Conservation (phyloP, 2,888 invertebrate species). For the Apoderus coryli region DNA sequence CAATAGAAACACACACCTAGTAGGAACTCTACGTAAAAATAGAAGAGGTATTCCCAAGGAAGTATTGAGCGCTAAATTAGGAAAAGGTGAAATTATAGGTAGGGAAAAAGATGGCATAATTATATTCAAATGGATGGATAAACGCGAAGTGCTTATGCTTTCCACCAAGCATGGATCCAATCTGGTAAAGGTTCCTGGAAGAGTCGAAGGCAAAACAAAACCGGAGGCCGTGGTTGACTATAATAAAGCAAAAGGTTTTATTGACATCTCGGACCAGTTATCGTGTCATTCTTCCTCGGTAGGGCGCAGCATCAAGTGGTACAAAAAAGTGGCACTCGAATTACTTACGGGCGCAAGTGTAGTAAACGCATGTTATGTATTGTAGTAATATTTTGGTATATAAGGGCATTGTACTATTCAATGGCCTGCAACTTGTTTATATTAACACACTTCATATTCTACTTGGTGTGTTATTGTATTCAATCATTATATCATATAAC, state of each 20-base stretch:
- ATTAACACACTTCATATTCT: too few species aligned
- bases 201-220: constrained; percentile 9
- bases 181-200: constrained; percentile 5
- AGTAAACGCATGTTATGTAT: constrained; percentile 9
- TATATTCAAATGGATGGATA: constrained; percentile 20
- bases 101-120: constrained; percentile 13
- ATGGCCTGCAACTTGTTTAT: too few species aligned
- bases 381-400: too few species aligned
- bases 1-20: constrained; percentile 18
- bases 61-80: constrained; percentile 15
- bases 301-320: constrained; percentile 8
- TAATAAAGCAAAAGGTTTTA: constrained; percentile 15
- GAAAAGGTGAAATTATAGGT: constrained; percentile 11
- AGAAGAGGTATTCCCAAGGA: constrained; percentile 19
- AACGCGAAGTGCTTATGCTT: constrained; percentile 15
- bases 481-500: too few species aligned
- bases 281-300: constrained; percentile 12
- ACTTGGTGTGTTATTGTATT: too few species aligned
- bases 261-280: constrained; percentile 17
- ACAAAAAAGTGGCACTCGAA: constrained; percentile 8
- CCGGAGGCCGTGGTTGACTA: constrained; percentile 15
- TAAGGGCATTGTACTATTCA: too few species aligned
- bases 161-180: constrained; percentile 11
- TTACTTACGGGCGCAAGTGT: constrained; percentile 9
- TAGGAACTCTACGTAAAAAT: constrained; percentile 21